These are phyloP conservation scores for Hypocryptadius cinnamomeus DNA, from an alignment of 2,113 vertebrate genomes.

Conservation along the genomic window DNA sequence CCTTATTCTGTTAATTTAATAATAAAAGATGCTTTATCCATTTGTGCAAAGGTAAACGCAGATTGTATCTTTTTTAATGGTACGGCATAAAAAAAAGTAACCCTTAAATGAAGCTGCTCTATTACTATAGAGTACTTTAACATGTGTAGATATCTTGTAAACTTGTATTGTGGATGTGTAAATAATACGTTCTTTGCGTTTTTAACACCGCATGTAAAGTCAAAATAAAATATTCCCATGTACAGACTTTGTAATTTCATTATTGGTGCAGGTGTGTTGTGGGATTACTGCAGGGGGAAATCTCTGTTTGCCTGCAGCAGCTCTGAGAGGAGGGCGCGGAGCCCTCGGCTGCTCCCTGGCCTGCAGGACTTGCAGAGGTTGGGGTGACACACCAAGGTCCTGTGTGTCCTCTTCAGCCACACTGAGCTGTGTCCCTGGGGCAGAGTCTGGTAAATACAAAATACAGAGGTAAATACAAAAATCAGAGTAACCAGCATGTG, in stretches of 20 bases:
- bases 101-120: constrained; percentile 86
- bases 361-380: not conserved
- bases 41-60: constrained; percentile 88
- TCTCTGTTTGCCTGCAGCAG: not conserved
- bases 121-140: constrained; percentile 94
- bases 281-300: accelerated
- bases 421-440: not conserved
- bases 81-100: constrained; percentile 85
- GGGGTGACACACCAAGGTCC: not conserved
- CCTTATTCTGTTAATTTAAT: constrained; percentile 88
- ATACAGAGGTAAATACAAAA: not conserved
- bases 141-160: constrained; percentile 97
- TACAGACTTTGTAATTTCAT: not conserved
- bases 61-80: constrained; percentile 89
- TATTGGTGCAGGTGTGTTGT: not conserved
- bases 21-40: constrained; percentile 81
- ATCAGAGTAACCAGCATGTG: accelerated
- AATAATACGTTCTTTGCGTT: constrained; percentile 95
- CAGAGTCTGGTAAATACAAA: not conserved
- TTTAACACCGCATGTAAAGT: constrained; percentile 99
- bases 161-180: constrained; percentile 99
- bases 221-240: constrained; percentile 98
- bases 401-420: not conserved
- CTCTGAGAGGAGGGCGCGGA: not conserved
- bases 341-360: not conserved